Percentiles rank a stretch among this genome's conserved stretches.
phyloP scores from a whole-genome alignment of 2,888 invertebrate species.

The Drosophila testacea region DNA sequence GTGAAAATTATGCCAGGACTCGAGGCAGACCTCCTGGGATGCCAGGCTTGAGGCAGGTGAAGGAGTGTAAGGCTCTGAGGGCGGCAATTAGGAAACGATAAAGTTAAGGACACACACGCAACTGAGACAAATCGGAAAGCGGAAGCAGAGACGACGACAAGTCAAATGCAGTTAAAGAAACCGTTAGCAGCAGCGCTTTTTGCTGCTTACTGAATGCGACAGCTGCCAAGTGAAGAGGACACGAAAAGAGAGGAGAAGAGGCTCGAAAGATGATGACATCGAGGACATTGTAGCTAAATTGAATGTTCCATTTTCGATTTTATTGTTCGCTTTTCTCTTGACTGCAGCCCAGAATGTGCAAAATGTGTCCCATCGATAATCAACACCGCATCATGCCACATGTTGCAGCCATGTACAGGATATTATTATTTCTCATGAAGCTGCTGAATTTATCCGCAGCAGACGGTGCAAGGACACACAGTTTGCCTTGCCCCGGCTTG shows the following conservation, averaged over 20 bases:
- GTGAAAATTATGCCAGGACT: conserved; percentile 53
- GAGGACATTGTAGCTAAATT: conserved; percentile 67
- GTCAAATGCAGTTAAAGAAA: conserved; percentile 60
- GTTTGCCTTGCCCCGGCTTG: conserved; percentile 2
- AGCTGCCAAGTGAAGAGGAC: conserved; percentile 54
- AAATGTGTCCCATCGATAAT: conserved; percentile 55
- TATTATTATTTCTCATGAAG: conserved; percentile 67
- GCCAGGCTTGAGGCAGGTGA: conserved; percentile 19
- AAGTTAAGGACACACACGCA: conserved; percentile 60
- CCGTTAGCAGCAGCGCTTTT: conserved; percentile 40
- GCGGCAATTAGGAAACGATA: conserved; percentile 77
- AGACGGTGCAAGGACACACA: conserved; percentile 16
- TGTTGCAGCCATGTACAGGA: conserved; percentile 73
- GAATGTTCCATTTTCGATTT: conserved; percentile 60
- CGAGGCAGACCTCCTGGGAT: conserved; percentile 40
- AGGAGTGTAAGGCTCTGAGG: conserved; percentile 8
- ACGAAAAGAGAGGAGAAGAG: background rate
- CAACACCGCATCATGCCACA: conserved; percentile 64
- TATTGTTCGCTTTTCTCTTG: conserved; percentile 21
- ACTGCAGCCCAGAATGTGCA: conserved; percentile 22
- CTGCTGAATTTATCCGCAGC: conserved; percentile 39
- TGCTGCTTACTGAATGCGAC: conserved; percentile 62
- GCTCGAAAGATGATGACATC: conserved; percentile 19
- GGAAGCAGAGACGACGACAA: conserved; percentile 31
- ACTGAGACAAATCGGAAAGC: conserved; percentile 34